phyloP scores from a whole-genome alignment of 2,113 vertebrate genomes.

The Helogale parvula region DNA sequence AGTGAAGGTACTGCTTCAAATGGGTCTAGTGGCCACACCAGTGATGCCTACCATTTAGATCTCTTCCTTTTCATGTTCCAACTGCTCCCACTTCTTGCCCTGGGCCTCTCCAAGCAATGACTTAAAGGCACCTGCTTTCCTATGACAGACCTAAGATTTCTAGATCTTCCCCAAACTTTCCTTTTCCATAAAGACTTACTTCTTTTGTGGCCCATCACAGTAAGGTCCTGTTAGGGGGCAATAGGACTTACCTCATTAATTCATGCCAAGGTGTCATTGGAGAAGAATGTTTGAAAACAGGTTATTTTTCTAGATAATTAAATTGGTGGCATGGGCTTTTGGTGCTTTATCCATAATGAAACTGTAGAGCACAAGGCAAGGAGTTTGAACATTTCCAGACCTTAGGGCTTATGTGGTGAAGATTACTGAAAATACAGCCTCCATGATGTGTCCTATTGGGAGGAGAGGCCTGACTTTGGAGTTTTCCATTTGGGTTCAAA shows the following conservation, averaged over 20 bases:
- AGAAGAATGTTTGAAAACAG: background rate
- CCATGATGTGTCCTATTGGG: background rate
- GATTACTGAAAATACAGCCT: background rate
- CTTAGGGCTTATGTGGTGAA: background rate
- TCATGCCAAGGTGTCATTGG: background rate
- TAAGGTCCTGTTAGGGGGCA: background rate
- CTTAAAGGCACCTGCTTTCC: conserved; percentile 9
- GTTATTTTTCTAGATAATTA: background rate
- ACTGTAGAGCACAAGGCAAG: background rate
- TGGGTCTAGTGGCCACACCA: background rate
- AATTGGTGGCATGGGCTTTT: background rate
- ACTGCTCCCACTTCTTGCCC: background rate
- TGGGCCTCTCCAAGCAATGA: background rate
- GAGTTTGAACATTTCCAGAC: background rate
- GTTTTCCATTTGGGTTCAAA: background rate
- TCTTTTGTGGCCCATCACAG: background rate
- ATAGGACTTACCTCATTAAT: background rate
- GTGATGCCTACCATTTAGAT: background rate
- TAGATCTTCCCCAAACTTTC: background rate
- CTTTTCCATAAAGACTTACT: background rate
- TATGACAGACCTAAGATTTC: background rate
- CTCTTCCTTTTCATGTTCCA: background rate
- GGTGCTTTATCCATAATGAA: conserved; percentile 17
- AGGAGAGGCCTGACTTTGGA: background rate
- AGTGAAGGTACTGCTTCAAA: conserved; percentile 5